These are phyloP conservation scores for Cavia porcellus DNA, from an alignment of 2,113 vertebrate genomes.

Conservation along the genomic window DNA sequence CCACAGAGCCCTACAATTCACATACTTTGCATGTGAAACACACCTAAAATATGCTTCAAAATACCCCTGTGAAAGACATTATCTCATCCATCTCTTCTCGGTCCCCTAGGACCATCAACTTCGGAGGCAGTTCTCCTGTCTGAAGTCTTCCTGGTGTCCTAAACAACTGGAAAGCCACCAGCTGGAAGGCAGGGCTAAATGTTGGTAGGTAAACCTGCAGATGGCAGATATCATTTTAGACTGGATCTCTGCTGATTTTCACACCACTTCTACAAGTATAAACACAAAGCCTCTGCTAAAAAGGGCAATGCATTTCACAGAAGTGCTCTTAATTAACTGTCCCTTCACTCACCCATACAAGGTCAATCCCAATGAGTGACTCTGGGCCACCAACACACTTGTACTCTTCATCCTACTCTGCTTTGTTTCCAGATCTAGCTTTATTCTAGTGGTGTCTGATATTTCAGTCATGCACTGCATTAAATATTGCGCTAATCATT, in stretches of 20 bases:
- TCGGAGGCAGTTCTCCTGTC: background rate
- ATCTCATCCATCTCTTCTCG: background rate
- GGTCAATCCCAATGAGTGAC: background rate
- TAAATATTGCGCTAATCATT: background rate
- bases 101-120: background rate
- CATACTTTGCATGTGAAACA: background rate
- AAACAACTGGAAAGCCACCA: background rate
- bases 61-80: background rate
- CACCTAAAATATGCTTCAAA: slow-evolving; percentile 34
- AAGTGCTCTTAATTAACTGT: background rate
- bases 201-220: background rate
- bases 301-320: background rate
- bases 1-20: too few relatives aligned
- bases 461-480: slow-evolving; percentile 39
- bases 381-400: background rate
- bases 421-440: background rate
- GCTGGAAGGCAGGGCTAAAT: background rate
- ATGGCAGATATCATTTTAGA: background rate
- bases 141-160: background rate
- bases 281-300: slow-evolving; percentile 11
- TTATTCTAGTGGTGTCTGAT: background rate
- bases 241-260: background rate
- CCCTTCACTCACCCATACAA: background rate
- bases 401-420: background rate
- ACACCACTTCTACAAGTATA: background rate